A percentile compares a stretch with the other conserved stretches of the same genome.
These are phyloP conservation scores for Leptopilina drosophilae DNA, from an alignment of 2,888 invertebrate species.

Conservation along the genomic window DNA sequence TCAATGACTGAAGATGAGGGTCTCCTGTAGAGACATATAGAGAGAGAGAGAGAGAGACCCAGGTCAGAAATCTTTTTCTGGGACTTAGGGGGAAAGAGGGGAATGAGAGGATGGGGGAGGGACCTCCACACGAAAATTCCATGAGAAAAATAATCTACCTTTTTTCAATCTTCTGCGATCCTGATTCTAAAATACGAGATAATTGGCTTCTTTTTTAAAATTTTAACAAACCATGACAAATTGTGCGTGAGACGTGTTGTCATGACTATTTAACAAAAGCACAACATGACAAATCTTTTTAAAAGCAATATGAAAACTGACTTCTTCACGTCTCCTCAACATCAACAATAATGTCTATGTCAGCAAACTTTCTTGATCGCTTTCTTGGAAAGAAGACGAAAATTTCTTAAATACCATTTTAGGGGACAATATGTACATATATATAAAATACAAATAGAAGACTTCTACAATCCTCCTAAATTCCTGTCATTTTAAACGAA, in stretches of 20 bases:
- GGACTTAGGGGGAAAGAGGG: too few relatives aligned
- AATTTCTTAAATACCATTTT: neutral
- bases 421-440: too few relatives aligned
- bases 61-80: constrained; percentile 22
- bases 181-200: constrained; percentile 57
- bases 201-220: constrained; percentile 54
- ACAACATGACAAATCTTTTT: neutral
- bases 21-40: neutral
- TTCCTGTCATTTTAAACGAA: constrained; percentile 44
- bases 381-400: neutral
- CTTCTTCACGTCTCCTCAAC: neutral
- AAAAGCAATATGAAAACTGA: neutral
- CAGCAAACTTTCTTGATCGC: neutral
- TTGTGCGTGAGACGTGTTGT: neutral
- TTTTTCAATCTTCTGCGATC: constrained; percentile 55
- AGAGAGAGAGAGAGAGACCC: neutral
- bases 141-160: constrained; percentile 50
- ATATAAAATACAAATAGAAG: neutral
- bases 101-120: neutral
- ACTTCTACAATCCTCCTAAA: constrained; percentile 46
- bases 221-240: constrained; percentile 33
- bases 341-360: neutral
- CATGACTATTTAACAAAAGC: constrained; percentile 1
- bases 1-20: too few relatives aligned
- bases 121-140: constrained; percentile 50